phyloP scores from a whole-genome alignment of 2,797 vertebrate species.

The Mareca strepera region DNA sequence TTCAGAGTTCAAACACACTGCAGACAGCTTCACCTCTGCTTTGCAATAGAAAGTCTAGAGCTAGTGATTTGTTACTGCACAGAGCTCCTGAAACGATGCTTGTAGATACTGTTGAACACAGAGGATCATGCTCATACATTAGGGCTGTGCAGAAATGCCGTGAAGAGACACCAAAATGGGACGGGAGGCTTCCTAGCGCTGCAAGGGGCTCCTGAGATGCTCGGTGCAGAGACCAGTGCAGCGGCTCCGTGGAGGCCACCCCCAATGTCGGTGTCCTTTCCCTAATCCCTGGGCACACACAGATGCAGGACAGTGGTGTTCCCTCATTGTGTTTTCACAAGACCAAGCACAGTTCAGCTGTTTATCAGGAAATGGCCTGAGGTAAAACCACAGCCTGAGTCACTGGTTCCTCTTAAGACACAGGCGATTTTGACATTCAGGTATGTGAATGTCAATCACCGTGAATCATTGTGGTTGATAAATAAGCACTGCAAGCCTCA shows the following conservation, averaged over 20 bases:
- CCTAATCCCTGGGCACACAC: not conserved
- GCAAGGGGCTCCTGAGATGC: not conserved
- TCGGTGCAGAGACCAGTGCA: not conserved
- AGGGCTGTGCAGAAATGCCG: not conserved
- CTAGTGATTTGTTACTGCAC: not conserved
- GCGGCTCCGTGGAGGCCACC: not conserved
- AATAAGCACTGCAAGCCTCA: conserved; percentile 9
- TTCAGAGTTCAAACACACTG: not conserved
- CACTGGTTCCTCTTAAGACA: conserved; percentile 50
- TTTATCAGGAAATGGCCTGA: conserved; percentile 48
- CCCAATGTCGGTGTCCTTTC: not conserved
- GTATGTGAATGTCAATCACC: not conserved
- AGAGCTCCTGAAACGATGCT: not conserved
- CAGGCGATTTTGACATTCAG: conserved; percentile 38
- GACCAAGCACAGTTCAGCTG: not conserved
- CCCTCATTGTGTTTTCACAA: conserved; percentile 1
- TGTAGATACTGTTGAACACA: not conserved
- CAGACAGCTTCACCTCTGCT: not conserved
- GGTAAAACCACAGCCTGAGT: conserved; percentile 62
- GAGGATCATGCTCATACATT: not conserved
- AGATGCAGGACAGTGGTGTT: not conserved
- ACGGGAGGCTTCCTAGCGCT: accelerated
- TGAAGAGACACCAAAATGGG: not conserved
- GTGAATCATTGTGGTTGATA: conserved; percentile 34
- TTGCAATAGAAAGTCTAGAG: accelerated